These are phyloP conservation scores for Vipera latastei DNA, from an alignment of 2,797 vertebrate genomes.

Conservation along the genomic window DNA sequence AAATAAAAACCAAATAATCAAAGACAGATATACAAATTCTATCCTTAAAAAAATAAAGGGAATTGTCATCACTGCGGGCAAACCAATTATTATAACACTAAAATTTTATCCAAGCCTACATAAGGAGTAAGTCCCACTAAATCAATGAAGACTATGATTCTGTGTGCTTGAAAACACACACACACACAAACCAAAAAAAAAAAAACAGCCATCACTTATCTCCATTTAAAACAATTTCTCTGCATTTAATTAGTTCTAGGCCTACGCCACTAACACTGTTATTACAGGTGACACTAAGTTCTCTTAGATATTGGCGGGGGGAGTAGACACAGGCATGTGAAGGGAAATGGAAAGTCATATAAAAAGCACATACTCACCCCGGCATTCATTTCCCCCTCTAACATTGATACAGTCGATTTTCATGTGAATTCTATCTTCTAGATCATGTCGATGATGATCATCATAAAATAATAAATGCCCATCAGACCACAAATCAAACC, in stretches of 20 bases:
- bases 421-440: slow-evolving; percentile 94
- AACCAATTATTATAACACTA: neutral
- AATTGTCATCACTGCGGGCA: neutral
- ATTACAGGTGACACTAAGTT: neutral
- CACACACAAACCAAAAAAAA: neutral
- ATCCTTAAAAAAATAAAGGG: neutral
- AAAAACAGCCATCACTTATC: neutral
- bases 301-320: neutral
- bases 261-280: neutral
- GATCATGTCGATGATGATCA: slow-evolving; percentile 81
- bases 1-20: neutral
- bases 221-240: neutral
- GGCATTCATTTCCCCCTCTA: slow-evolving; percentile 81
- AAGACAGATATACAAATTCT: neutral
- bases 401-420: slow-evolving; percentile 90
- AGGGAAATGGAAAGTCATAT: neutral
- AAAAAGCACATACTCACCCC: slow-evolving; percentile 71
- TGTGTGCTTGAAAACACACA: neutral
- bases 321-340: neutral
- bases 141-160: neutral
- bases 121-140: neutral
- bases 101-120: neutral
- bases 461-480: slow-evolving; percentile 90
- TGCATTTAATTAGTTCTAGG: neutral
- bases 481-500: slow-evolving; percentile 94